These are phyloP conservation scores for Burhinus bistriatus DNA, from an alignment of 2,113 vertebrate species.

Conservation along the genomic window DNA sequence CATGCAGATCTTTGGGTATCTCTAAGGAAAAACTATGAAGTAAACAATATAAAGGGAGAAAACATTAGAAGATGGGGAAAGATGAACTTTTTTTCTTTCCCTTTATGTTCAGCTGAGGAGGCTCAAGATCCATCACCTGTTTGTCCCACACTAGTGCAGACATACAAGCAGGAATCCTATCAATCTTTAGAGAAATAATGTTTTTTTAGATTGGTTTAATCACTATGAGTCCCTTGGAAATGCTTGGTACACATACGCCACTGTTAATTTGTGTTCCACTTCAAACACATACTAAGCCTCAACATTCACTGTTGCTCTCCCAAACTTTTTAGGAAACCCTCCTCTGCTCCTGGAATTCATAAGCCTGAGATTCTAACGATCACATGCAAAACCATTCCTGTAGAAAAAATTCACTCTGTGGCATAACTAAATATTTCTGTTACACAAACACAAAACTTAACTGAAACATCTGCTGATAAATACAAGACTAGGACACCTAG, in stretches of 20 bases:
- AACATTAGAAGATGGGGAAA: neutral
- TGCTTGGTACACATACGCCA: neutral
- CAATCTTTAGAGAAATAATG: neutral
- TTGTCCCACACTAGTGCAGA: neutral
- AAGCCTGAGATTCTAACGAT: neutral
- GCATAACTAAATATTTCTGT: neutral
- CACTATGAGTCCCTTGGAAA: neutral
- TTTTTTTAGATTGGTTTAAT: neutral
- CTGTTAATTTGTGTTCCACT: neutral
- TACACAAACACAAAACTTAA: neutral
- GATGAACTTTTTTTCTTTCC: neutral
- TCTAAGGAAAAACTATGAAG: neutral
- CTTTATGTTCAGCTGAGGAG: neutral
- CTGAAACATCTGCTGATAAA: neutral
- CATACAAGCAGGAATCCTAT: neutral
- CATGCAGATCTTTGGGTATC: fast-evolving
- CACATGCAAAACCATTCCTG: neutral
- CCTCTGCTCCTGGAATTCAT: neutral
- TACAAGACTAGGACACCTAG: neutral
- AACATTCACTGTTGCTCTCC: neutral
- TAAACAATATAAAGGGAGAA: neutral
- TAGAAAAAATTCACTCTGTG: neutral
- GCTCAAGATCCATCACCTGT: neutral
- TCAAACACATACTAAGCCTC: neutral
- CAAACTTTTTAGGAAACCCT: neutral